Percentiles rank a stretch among this genome's conserved stretches.
Evolutionary conservation across 2,888 invertebrate genomes (phyloP).

Genomic region (Gastracanthus pulcherrimus): DNA sequence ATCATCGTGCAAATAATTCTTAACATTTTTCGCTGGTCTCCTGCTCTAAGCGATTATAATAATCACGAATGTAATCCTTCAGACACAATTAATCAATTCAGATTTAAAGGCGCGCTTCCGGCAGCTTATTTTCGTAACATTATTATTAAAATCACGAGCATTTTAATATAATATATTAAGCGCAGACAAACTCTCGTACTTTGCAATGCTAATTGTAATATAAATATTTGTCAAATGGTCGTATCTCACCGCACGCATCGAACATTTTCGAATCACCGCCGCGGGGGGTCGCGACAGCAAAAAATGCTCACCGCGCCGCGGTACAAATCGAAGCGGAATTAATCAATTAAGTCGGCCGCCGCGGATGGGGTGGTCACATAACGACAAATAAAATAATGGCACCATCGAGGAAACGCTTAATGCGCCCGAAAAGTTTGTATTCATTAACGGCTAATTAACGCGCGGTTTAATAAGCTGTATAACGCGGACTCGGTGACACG

Average conservation of each 20-base stretch:
- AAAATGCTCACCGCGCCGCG: slow-evolving; percentile 22
- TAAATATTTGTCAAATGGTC: slow-evolving; percentile 6
- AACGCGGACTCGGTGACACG: background rate
- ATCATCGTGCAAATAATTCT: too few species aligned
- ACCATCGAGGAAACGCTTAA: slow-evolving; percentile 45
- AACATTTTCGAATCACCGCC: background rate
- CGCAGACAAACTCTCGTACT: slow-evolving; percentile 1
- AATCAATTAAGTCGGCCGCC: slow-evolving; percentile 39
- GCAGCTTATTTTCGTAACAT: background rate
- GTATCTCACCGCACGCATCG: background rate
- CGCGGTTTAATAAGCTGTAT: slow-evolving; percentile 35
- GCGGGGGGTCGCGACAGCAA: background rate
- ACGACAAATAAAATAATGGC: slow-evolving; percentile 32
- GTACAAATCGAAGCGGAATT: slow-evolving; percentile 27
- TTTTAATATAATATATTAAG: background rate
- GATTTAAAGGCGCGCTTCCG: background rate
- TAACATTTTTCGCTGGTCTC: too few species aligned
- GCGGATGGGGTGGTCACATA: background rate
- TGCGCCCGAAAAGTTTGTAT: slow-evolving; percentile 42
- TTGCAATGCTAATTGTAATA: slow-evolving; percentile 28
- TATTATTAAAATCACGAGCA: background rate
- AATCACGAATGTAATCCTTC: background rate
- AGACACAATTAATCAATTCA: background rate
- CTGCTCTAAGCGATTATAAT: background rate
- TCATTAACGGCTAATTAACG: slow-evolving; percentile 44